Evolutionary conservation across 1,140 invertebrate genomes (phyloP).

Genomic region (Lanistes nyassanus): DNA sequence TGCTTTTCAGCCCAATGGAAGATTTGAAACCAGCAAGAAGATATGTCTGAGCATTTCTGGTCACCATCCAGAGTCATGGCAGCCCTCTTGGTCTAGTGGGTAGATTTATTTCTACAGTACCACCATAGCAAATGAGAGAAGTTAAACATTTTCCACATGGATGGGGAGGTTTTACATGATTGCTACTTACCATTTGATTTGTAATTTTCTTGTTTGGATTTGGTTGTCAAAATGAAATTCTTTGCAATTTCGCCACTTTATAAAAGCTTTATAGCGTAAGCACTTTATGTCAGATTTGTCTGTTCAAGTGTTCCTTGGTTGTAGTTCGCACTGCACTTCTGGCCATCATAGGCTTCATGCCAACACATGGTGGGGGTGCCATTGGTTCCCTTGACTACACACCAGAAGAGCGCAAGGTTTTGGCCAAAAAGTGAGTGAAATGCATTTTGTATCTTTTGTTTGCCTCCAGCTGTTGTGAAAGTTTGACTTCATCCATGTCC

Average conservation of each 20-base stretch:
- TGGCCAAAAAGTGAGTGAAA: constrained; percentile 81
- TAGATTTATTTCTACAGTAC: constrained; percentile 17
- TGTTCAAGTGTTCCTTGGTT: constrained; percentile 30
- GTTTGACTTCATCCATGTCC: too few relatives aligned
- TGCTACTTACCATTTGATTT: too few relatives aligned
- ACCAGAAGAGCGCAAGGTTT: constrained; percentile 80
- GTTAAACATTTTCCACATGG: too few relatives aligned
- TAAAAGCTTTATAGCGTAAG: too few relatives aligned
- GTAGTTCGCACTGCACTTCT: constrained; percentile 89
- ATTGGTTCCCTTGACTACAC: constrained; percentile 92
- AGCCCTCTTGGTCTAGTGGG: constrained; percentile 90
- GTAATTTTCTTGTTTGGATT: too few relatives aligned
- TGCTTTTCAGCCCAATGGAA: constrained; percentile 84
- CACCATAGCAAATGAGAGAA: too few relatives aligned
- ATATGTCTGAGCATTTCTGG: constrained; percentile 97
- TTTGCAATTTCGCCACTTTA: too few relatives aligned
- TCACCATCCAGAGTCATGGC: constrained; percentile 98
- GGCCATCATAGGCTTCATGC: constrained; percentile 93
- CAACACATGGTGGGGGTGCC: constrained; percentile 84
- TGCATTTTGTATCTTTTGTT: neutral
- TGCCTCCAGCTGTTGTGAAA: neutral
- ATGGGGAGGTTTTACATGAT: too few relatives aligned
- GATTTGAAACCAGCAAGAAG: constrained; percentile 94
- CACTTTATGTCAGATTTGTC: too few relatives aligned
- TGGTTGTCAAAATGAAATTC: too few relatives aligned